Percentiles rank a stretch among this genome's conserved stretches.
These are phyloP conservation scores for Tipula vernalis DNA, from an alignment of 2,888 invertebrate genomes.

Conservation along the genomic window DNA sequence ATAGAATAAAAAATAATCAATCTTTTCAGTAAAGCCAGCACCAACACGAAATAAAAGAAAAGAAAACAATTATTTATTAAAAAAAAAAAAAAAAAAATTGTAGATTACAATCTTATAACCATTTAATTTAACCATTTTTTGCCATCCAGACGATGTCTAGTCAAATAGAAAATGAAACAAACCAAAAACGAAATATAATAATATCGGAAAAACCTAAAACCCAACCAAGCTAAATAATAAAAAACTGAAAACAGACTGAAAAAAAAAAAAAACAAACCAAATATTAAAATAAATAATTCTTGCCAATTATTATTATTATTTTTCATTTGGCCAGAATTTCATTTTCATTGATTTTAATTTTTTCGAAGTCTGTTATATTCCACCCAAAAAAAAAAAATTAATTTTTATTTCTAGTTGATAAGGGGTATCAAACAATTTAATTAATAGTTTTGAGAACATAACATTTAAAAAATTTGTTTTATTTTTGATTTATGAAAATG, in stretches of 20 bases:
- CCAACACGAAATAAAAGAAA: background rate
- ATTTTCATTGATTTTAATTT: conserved; percentile 4
- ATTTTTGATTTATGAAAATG: background rate
- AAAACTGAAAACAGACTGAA: background rate
- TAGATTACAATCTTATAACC: conserved; percentile 5
- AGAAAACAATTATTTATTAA: background rate
- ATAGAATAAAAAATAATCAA: background rate
- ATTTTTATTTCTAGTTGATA: background rate
- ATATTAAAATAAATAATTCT: background rate
- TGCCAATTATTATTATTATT: background rate
- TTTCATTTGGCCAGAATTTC: background rate
- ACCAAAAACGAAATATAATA: background rate
- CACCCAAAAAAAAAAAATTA: background rate
- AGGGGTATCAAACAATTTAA: background rate
- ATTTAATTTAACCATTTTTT: conserved; percentile 8
- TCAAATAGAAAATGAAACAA: background rate
- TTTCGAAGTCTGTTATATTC: background rate
- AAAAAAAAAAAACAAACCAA: conserved; percentile 10
- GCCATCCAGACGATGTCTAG: conserved; percentile 8
- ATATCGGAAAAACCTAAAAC: background rate
- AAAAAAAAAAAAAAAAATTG: background rate
- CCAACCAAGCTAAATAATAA: background rate
- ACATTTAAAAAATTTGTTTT: background rate
- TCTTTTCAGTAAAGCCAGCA: conserved; percentile 6
- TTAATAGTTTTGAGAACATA: background rate